Evolutionary conservation across 2,797 vertebrate species (phyloP), one percentile per base, ranked within the genome.

Genomic region (Onychomys torridus): DNA sequence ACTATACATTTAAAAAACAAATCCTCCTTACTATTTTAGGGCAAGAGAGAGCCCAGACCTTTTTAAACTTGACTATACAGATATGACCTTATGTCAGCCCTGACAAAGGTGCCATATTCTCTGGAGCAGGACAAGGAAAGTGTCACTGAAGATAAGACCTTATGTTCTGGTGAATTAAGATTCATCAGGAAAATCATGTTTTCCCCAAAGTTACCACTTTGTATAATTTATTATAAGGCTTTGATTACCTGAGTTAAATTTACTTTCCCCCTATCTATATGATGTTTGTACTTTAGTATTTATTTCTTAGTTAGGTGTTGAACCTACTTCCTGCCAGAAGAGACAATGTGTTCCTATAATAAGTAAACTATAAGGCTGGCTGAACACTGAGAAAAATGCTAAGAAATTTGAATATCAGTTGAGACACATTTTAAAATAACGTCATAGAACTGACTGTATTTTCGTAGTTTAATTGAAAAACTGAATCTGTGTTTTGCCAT

Each of bases 31-130:
- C 94, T 83, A 93, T 92, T 86, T 96, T 97, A 84, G 94, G 43
- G 37, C 86, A 95, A 95, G n/a, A 86, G 61, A 78, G 76, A 96
- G 82, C 77, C 96, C 85, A 94, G 81, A 94, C 59, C 59, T 21
- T 95, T 95, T 0, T 0, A 97, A 97, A 93, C 0, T 12, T 91
- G 65, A 63, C 6, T 83, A 46, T 71, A 81, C 32, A 92, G 69
- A 63, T 91, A 93, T 81, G 81, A 94, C 79, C 59, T 98, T 32
- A 37, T 29, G 46, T 96, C 34, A 89, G 11, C 87, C 40, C 32
- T 77, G 73, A 87, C 5, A 34, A 86, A 77, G 25, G 37, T 75
- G 87, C 29, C 63, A 90, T 93, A 52, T 61, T 6, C 57, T 92
- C 34, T 83, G 27, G 52, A 57, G 34, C 83, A 71, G 82, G 88